Evolutionary conservation across 2,888 invertebrate genomes (phyloP), one percentile per base, ranked within the genome.

Genomic region (Trilocha varians): DNA sequence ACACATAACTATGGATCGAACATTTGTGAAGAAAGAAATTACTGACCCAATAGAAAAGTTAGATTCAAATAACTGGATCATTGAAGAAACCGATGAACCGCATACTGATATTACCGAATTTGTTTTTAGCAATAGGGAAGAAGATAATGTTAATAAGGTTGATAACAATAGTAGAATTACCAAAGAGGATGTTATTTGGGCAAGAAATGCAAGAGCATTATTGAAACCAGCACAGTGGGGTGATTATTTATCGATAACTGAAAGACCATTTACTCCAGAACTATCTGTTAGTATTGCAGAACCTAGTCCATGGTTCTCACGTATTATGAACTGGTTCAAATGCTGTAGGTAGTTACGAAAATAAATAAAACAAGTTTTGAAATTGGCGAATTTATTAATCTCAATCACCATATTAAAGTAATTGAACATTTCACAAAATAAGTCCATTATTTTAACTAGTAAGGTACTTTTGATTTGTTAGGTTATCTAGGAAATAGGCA

Each of bases 351-450:
- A 67, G 50, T 49, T 15, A 40, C n/a, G n/a, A n/a, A n/a, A n/a
- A n/a, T n/a, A n/a, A n/a, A n/a, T n/a, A n/a, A n/a, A n/a, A n/a
- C n/a, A n/a, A n/a, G n/a, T n/a, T n/a, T n/a, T n/a, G 13, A 17
- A 42, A 50, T 73, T 76, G 69, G 78, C 69, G 84, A 85, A 84
- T 85, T 85, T 84, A 85, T 84, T 85, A 79, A 83, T 82, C 85
- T 85, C 84, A 82, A 82, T 84, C 77, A 76, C 80, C 72, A 69
- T 52, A 68, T 80, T 78, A 78, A 73, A 78, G 77, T 74, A 76
- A 75, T 78, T 72, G 80, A 80, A 82, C 75, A 72, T 75, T 74
- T 55, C 13, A 70, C 58, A 74, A 74, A 75, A 74, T 74, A 71
- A 76, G 75, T 60, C 66, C 71, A 25, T 25, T 3, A 9, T 25